Percentiles rank a stretch among this genome's conserved stretches.
Conservation (phyloP, 2,888 invertebrate genomes). For the Tachina grossa region DNA sequence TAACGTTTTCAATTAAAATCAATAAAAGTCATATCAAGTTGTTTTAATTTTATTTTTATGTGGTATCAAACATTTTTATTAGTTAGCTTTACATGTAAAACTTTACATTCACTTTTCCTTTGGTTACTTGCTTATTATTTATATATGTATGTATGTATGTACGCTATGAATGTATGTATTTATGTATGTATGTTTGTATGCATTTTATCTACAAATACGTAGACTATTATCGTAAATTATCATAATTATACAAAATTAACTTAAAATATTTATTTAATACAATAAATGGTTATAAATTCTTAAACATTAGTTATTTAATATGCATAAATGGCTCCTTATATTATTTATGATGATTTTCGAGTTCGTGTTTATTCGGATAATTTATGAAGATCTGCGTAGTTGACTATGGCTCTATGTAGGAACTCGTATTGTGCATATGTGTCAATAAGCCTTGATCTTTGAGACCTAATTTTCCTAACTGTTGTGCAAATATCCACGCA, state of each 20-base stretch:
- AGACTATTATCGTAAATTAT: constrained; percentile 68
- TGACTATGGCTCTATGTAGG: constrained; percentile 94
- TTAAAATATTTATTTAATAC: constrained; percentile 70
- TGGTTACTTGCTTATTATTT: constrained; percentile 73
- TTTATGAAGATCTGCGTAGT: constrained; percentile 94
- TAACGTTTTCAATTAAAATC: background rate
- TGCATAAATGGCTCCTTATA: constrained; percentile 64
- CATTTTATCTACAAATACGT: constrained; percentile 61
- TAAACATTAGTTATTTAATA: constrained; percentile 65
- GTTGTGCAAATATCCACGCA: constrained; percentile 93
- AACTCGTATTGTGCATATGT: constrained; percentile 94
- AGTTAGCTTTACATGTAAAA: constrained; percentile 69
- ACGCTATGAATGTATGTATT: constrained; percentile 28
- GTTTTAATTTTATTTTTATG: constrained; percentile 44
- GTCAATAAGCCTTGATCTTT: constrained; percentile 92
- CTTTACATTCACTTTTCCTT: constrained; percentile 71
- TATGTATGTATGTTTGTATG: constrained; percentile 31
- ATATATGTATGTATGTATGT: constrained; percentile 45
- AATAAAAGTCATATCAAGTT: constrained; percentile 3
- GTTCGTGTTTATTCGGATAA: constrained; percentile 81
- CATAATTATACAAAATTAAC: constrained; percentile 67
- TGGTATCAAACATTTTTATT: constrained; percentile 69
- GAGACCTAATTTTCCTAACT: constrained; percentile 91
- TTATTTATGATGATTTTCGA: constrained; percentile 73
- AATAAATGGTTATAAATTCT: constrained; percentile 67